These are phyloP conservation scores for Labeo rohita DNA, from an alignment of 2,113 vertebrate genomes.

Conservation along the genomic window DNA sequence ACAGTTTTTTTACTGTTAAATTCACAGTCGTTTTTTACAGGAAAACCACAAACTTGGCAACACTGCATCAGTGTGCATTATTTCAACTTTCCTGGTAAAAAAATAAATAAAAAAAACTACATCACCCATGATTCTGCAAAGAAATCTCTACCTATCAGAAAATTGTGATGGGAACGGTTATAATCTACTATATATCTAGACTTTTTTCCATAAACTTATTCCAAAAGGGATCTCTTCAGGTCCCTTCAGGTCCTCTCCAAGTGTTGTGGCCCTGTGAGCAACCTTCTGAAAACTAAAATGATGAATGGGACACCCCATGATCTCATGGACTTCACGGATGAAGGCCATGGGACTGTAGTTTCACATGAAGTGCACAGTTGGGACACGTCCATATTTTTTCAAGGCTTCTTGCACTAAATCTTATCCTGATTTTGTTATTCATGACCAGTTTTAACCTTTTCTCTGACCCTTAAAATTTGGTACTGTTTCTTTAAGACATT, in stretches of 20 bases:
- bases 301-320: constrained; percentile 15
- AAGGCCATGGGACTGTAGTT: neutral
- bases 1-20: too few relatives aligned
- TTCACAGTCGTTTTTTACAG: too few relatives aligned
- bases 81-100: too few relatives aligned
- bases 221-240: neutral
- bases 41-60: too few relatives aligned
- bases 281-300: neutral
- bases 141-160: neutral
- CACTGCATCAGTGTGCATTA: neutral
- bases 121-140: neutral
- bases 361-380: neutral
- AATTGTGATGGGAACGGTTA: neutral
- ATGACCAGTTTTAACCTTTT: neutral
- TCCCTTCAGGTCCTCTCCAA: neutral
- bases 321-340: constrained; percentile 6
- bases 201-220: neutral
- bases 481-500: neutral
- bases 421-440: neutral
- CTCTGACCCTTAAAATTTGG: neutral
- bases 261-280: neutral
- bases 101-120: neutral
- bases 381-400: neutral
- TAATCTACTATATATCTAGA: neutral
- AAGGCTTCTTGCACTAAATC: constrained; percentile 9